A percentile compares a stretch with the other conserved stretches of the same genome.
phyloP scores from a whole-genome alignment of 2,888 invertebrate genomes.

The Drosophila multiciliata region DNA sequence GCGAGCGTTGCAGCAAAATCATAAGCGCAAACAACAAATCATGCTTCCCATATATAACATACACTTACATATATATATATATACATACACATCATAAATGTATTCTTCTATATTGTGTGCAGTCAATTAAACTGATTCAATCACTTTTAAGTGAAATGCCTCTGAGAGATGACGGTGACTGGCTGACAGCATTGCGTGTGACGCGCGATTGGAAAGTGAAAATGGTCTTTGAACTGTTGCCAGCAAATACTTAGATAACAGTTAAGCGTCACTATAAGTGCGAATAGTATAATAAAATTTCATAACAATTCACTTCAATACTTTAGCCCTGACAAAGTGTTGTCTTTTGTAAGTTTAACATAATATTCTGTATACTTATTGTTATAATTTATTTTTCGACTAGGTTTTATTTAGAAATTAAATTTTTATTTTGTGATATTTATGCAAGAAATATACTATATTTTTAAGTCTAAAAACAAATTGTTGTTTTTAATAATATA shows the following conservation, averaged over 20 bases:
- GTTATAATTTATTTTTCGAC: neutral
- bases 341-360: neutral
- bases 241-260: slow-evolving; percentile 7
- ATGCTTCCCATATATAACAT: slow-evolving; percentile 10
- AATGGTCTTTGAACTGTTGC: slow-evolving; percentile 46
- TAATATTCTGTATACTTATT: neutral
- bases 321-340: neutral
- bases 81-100: slow-evolving; percentile 6
- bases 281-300: neutral
- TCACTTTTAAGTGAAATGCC: slow-evolving; percentile 66
- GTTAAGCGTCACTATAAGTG: neutral
- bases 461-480: neutral
- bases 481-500: neutral
- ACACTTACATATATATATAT: neutral
- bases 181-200: slow-evolving; percentile 44
- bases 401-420: neutral
- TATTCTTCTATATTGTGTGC: slow-evolving; percentile 21
- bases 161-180: slow-evolving; percentile 28
- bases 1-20: slow-evolving; percentile 58
- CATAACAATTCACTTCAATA: neutral
- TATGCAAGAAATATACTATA: neutral
- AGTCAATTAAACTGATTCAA: slow-evolving; percentile 71
- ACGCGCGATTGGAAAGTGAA: slow-evolving; percentile 52
- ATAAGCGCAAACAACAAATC: slow-evolving; percentile 54
- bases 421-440: neutral